These are phyloP conservation scores for Willowsia nigromaculata DNA, from an alignment of 2,888 invertebrate genomes.

Conservation along the genomic window DNA sequence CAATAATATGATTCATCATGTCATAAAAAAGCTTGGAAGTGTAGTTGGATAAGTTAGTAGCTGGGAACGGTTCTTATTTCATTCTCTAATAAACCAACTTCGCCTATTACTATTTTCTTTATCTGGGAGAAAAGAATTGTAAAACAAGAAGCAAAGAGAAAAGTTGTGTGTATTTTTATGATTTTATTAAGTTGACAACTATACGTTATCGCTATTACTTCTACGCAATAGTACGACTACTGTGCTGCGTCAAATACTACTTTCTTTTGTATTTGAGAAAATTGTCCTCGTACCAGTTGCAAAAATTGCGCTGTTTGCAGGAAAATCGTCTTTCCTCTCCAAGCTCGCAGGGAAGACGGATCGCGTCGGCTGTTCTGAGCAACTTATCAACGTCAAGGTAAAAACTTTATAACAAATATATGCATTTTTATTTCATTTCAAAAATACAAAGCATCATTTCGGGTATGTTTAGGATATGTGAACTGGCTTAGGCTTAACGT, in stretches of 20 bases:
- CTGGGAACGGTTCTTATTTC: slow-evolving; percentile 26
- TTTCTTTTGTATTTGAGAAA: slow-evolving; percentile 47
- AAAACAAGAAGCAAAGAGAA: neutral
- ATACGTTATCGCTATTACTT: neutral
- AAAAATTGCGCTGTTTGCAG: slow-evolving; percentile 66
- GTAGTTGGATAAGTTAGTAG: neutral
- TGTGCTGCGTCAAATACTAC: neutral
- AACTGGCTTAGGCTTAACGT: no score
- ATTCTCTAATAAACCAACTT: neutral
- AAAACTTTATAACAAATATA: no score
- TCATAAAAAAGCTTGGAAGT: neutral
- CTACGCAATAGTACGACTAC: neutral
- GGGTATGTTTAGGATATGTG: no score
- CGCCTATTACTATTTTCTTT: neutral
- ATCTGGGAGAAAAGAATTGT: neutral
- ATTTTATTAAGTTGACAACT: neutral
- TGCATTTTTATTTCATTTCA: no score
- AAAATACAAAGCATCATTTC: no score
- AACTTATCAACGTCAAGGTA: no score
- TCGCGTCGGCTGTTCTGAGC: slow-evolving; percentile 69
- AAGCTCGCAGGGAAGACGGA: slow-evolving; percentile 69
- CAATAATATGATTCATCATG: slow-evolving; percentile 36
- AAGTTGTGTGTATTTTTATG: neutral
- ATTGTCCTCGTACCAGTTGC: slow-evolving; percentile 49
- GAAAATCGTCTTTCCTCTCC: slow-evolving; percentile 64